Evolutionary conservation across 1,140 invertebrate genomes (phyloP).

Genomic region (Drosophila ercepeae): DNA sequence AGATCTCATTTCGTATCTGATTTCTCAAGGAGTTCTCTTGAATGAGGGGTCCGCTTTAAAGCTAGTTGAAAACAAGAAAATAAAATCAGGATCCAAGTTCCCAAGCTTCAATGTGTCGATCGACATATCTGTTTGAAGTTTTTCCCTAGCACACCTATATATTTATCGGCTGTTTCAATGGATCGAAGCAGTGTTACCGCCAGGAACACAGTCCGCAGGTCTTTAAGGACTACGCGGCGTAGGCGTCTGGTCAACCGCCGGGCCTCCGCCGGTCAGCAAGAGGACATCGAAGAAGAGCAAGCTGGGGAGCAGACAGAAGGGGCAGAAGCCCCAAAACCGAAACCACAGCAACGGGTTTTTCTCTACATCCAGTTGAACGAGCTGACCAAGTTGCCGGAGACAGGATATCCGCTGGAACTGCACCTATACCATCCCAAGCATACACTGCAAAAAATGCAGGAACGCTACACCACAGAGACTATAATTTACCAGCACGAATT

Average conservation of each 20-base stretch:
- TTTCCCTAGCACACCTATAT: neutral
- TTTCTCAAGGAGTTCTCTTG: neutral
- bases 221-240: neutral
- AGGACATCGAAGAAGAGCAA: neutral
- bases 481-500: conserved; percentile 63
- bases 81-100: neutral
- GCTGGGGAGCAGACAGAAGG: neutral
- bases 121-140: neutral
- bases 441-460: conserved; percentile 64
- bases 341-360: conserved; percentile 41
- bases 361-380: conserved; percentile 68
- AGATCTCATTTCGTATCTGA: neutral
- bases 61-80: too few species aligned
- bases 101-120: neutral
- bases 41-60: neutral
- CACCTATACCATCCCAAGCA: conserved; percentile 64
- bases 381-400: conserved; percentile 45
- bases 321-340: neutral
- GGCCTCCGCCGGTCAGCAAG: neutral
- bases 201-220: neutral
- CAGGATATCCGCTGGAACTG: conserved; percentile 50
- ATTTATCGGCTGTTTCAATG: neutral
- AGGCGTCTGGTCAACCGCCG: neutral
- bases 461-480: conserved; percentile 67
- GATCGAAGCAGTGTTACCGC: neutral